Base-by-base conservation (phyloP, 2,113 vertebrate genomes). In the Mellivora capensis region DNA sequence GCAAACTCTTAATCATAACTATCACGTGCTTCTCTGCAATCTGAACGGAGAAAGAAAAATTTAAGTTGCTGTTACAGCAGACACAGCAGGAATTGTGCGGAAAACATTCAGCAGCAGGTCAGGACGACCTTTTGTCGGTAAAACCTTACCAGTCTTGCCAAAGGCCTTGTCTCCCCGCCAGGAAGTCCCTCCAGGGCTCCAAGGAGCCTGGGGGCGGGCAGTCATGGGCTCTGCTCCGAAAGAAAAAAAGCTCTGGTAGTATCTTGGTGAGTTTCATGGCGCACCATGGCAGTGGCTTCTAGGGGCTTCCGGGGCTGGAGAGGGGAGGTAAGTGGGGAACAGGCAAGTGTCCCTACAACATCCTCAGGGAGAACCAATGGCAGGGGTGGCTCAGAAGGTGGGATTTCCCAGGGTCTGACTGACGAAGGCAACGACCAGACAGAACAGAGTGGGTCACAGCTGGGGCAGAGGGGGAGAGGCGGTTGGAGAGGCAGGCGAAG, bases 181-280 rank as follows among this genome's bases (percentile, higher is more conserved):
- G 18, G 39, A 83, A 69, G 27, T 59, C 27, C 47, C 44, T 64
- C 44, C 20, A 74, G 71, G 64, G 17, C 25, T 34, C 17, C 27
- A 1, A 42, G 57, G 47, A 31, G 1, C 2, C 34, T 54, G 23
- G 29, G 3, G 10, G 6, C 17, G 5, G 67, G 12, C 17, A 2
- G 18, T 0, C 4, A 14, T 4, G 23, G 9, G 0, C 0, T 1
- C 15, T 15, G 25, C 10, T 79, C 42, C n/a, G 3, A 34, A 39
- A 47, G 27, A 31, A 47, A 29, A 29, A 49, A 52, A n/a, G 7
- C 29, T 1, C 61, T 42, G 17, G 9, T 44, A 11, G 14, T 23
- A 27, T 77, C 12, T 37, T 29, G 34, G 8, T 83, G n/a, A n/a
- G 29, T 71, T 69, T 37, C 49, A 44, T 8, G 5, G 83, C 31